These are phyloP conservation scores for Drosophila pseudoananassae DNA, from an alignment of 1,140 invertebrate genomes.

Conservation along the genomic window DNA sequence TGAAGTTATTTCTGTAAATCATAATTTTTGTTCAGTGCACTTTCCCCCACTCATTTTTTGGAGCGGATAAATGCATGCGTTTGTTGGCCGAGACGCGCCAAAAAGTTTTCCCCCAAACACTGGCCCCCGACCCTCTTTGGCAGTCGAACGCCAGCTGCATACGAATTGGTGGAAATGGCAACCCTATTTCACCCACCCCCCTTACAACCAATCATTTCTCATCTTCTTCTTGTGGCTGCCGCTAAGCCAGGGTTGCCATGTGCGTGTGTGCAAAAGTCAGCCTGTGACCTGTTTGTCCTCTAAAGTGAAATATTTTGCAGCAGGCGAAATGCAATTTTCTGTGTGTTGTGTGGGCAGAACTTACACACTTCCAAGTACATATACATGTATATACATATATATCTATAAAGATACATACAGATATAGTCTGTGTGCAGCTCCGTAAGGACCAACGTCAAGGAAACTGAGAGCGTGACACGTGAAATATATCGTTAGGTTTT, in stretches of 20 bases:
- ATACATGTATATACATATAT: constrained; percentile 2
- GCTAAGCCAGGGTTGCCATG: constrained; percentile 19
- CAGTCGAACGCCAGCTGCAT: constrained; percentile 66
- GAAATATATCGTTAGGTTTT: not conserved
- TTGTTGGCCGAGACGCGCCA: constrained; percentile 75
- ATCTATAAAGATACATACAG: not conserved
- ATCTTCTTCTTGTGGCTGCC: not conserved
- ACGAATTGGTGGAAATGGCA: constrained; percentile 54
- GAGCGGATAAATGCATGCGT: constrained; percentile 65
- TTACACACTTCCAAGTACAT: constrained; percentile 21
- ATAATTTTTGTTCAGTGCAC: not conserved
- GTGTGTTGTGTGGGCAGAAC: constrained; percentile 53
- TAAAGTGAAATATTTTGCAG: constrained; percentile 83
- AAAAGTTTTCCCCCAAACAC: constrained; percentile 54
- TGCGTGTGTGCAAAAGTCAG: constrained; percentile 69
- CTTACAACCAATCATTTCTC: not conserved
- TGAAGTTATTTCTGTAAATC: too few species aligned
- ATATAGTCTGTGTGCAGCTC: not conserved
- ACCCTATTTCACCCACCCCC: constrained; percentile 4
- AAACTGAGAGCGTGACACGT: constrained; percentile 12
- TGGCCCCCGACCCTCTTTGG: not conserved
- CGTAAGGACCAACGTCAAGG: constrained; percentile 2
- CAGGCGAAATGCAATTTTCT: constrained; percentile 75
- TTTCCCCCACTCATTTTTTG: not conserved
- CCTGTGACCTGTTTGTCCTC: constrained; percentile 84